These are phyloP conservation scores for Triplophysa rosa DNA, from an alignment of 2,113 vertebrate species.

Conservation along the genomic window DNA sequence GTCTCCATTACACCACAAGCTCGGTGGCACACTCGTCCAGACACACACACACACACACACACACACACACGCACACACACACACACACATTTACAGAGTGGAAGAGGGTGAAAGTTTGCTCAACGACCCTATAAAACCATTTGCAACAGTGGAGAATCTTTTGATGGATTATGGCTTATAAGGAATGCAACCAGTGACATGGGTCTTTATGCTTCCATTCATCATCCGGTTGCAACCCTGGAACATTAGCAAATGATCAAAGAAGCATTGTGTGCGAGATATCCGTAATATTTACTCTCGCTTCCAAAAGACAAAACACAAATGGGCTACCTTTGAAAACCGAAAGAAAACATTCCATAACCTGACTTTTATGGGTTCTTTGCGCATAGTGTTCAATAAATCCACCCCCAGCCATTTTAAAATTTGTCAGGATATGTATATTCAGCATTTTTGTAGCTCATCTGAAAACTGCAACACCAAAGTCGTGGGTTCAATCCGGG, in stretches of 20 bases:
- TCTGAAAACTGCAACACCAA: too few relatives aligned
- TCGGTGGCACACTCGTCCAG: conserved; percentile 25
- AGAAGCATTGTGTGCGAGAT: neutral
- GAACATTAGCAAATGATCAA: neutral
- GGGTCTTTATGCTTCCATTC: conserved; percentile 3
- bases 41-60: conserved; percentile 29
- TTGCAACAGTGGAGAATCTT: conserved; percentile 13
- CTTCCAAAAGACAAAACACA: neutral
- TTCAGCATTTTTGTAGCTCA: too few relatives aligned
- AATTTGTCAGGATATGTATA: neutral
- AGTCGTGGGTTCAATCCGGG: too few relatives aligned
- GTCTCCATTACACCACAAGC: conserved; percentile 49
- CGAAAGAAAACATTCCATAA: neutral
- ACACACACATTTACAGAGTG: conserved; percentile 28
- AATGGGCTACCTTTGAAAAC: neutral
- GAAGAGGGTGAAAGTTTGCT: conserved; percentile 18
- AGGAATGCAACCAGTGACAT: neutral
- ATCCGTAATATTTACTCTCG: conserved; percentile 1
- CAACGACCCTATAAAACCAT: conserved; percentile 14
- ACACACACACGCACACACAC: conserved; percentile 34
- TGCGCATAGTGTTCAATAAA: neutral
- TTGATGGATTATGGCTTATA: conserved; percentile 2
- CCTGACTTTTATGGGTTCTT: neutral
- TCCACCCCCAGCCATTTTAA: neutral
- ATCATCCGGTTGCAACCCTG: neutral